A percentile compares a stretch with the other conserved stretches of the same genome.
Evolutionary conservation across 2,113 vertebrate species (phyloP).

Genomic region (Ranitomeya imitator): DNA sequence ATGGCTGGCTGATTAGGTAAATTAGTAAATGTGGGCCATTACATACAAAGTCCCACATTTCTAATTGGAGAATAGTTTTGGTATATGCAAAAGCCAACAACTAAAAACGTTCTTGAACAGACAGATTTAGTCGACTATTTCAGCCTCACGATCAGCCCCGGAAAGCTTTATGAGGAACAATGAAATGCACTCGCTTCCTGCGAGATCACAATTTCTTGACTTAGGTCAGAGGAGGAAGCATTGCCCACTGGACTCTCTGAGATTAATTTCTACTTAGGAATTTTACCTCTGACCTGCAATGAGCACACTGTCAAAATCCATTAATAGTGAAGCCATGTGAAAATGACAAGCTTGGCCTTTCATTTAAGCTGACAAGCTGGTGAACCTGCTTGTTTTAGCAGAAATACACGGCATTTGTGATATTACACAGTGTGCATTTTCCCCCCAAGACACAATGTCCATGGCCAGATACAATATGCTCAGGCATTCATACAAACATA

Average conservation of each 20-base stretch:
- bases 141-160: neutral
- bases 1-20: no score
- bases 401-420: neutral
- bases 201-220: slow-evolving; percentile 14
- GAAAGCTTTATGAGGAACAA: neutral
- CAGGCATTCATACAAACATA: slow-evolving; percentile 55
- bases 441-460: neutral
- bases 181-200: slow-evolving; percentile 18
- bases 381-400: slow-evolving; percentile 36
- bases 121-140: neutral
- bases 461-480: slow-evolving; percentile 35
- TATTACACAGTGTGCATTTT: neutral
- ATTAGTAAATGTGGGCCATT: no score
- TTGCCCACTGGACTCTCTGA: slow-evolving; percentile 35
- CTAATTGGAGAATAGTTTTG: neutral
- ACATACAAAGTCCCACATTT: neutral
- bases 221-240: slow-evolving; percentile 43
- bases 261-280: slow-evolving; percentile 51
- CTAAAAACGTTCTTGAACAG: neutral
- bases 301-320: slow-evolving; percentile 47
- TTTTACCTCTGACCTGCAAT: slow-evolving; percentile 47
- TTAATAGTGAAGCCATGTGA: slow-evolving; percentile 46
- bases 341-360: slow-evolving; percentile 46
- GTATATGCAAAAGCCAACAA: neutral
- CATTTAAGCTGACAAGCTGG: slow-evolving; percentile 47